Base-by-base conservation (phyloP, 2,888 invertebrate genomes). In the Lasius fuliginosus region DNA sequence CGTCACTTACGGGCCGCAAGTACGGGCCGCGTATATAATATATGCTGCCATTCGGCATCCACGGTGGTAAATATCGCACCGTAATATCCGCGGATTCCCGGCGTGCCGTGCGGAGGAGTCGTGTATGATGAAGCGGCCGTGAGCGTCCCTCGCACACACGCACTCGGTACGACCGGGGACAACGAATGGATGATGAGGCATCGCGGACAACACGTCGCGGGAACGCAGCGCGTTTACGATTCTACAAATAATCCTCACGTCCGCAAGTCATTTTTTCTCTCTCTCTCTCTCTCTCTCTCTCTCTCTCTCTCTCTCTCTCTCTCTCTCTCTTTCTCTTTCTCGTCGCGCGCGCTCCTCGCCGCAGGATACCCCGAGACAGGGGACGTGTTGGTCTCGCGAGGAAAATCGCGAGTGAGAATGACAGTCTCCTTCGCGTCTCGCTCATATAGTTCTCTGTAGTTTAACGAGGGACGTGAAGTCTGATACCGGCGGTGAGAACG, bases 11-110 rank as follows among this genome's bases (percentile, higher is more conserved):
- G 56, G 30, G 49, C 53, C 49, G 42, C 75, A 40, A 30, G 53
- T 65, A 49, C 68, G 42, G 42, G 46, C 82, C 86, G 68, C 33
- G 68, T n/a, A 8, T 8, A 69, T 89, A 89, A 89, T 89, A 86
- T 89, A 89, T 65, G 88, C 77, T 79, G 77, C 74, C 65, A 82
- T 83, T 88, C 85, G 83, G 71, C 81, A 58, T 85, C 83, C 89
- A 67, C 76, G 86, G 74, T 77, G 81, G 89, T 89, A 89, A 89
- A 89, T 89, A 89, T 89, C 85, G 89, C 89, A 83, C 86, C 84
- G 88, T 86, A 89, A 89, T 89, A 89, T 86, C 81, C 86, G 82
- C 67, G 74, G 85, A 82, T 82, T 85, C 85, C 62, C 53, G 58
- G 64, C 82, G 65, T 65, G 60, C 77, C 18, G 46, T n/a, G 58